These are phyloP conservation scores for Proisotoma minuta DNA, from an alignment of 2,888 invertebrate genomes.

Conservation along the genomic window DNA sequence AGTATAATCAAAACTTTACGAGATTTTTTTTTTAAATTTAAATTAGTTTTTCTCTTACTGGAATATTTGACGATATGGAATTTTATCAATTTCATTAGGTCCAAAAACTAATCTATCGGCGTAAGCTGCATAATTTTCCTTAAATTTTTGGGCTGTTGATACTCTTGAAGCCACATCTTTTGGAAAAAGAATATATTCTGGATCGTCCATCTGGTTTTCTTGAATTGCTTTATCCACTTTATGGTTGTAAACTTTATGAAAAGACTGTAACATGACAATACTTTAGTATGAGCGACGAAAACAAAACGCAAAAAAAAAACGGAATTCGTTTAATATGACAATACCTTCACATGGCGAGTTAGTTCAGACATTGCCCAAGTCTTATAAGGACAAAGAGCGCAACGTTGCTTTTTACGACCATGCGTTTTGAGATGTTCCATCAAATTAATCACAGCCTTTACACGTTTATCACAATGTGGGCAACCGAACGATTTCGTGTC, in stretches of 20 bases:
- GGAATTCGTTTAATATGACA: neutral
- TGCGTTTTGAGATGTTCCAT: conserved; percentile 61
- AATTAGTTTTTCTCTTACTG: conserved; percentile 51
- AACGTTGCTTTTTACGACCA: conserved; percentile 58
- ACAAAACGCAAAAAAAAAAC: too few species aligned
- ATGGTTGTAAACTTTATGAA: conserved; percentile 47
- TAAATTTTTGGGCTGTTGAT: conserved; percentile 18
- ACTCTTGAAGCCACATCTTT: conserved; percentile 37
- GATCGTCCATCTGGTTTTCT: conserved; percentile 39
- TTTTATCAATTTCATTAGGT: conserved; percentile 60
- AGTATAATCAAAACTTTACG: neutral
- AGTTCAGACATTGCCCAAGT: conserved; percentile 38
- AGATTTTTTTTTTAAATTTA: conserved; percentile 1
- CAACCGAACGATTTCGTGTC: conserved; percentile 53
- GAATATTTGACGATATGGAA: conserved; percentile 65
- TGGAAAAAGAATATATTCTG: conserved; percentile 44
- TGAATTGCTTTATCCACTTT: conserved; percentile 42
- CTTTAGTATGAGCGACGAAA: too few species aligned
- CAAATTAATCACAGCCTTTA: conserved; percentile 52
- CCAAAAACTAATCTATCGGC: conserved; percentile 50
- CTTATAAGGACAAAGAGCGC: conserved; percentile 58
- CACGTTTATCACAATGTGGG: conserved; percentile 54
- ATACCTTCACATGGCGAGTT: conserved; percentile 43
- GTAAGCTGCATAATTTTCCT: conserved; percentile 30
- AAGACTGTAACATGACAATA: conserved; percentile 32